phyloP scores from a whole-genome alignment of 1,140 invertebrate genomes.

The Patella vulgata region DNA sequence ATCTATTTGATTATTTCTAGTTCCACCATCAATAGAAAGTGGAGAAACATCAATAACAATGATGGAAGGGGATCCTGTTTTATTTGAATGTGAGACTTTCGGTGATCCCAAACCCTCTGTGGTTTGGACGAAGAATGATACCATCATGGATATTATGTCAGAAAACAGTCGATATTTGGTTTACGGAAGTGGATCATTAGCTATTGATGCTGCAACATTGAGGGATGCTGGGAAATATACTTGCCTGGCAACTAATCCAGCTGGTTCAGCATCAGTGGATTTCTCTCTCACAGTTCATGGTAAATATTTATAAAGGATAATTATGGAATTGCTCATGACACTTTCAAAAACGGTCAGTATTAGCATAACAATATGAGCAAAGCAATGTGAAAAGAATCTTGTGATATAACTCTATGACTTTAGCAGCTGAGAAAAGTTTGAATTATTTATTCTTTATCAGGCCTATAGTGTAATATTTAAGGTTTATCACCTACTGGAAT shows the following conservation, averaged over 20 bases:
- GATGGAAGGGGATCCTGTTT: conserved; percentile 75
- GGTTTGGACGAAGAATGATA: conserved; percentile 59
- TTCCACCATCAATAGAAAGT: conserved; percentile 89
- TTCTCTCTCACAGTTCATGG: conserved; percentile 64
- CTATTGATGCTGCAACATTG: conserved; percentile 36
- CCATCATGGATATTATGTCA: conserved; percentile 45
- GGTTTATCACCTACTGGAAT: neutral
- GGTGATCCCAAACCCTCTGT: conserved; percentile 68
- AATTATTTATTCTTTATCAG: neutral
- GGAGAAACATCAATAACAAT: conserved; percentile 90
- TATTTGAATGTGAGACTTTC: conserved; percentile 65
- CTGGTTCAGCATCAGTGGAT: conserved; percentile 60
- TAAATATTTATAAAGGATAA: conserved; percentile 38
- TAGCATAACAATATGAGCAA: too few species aligned
- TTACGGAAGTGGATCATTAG: conserved; percentile 38
- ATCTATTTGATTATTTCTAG: too few species aligned
- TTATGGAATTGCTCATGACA: too few species aligned
- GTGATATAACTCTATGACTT: too few species aligned
- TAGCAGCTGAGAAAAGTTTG: too few species aligned
- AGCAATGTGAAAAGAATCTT: too few species aligned
- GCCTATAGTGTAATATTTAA: neutral
- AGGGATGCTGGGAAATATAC: conserved; percentile 65
- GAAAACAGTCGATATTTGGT: conserved; percentile 28
- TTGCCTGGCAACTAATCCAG: conserved; percentile 68
- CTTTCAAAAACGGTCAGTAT: too few species aligned